Evolutionary conservation across 2,113 vertebrate species (phyloP).

Genomic region (Oryzias celebensis): DNA sequence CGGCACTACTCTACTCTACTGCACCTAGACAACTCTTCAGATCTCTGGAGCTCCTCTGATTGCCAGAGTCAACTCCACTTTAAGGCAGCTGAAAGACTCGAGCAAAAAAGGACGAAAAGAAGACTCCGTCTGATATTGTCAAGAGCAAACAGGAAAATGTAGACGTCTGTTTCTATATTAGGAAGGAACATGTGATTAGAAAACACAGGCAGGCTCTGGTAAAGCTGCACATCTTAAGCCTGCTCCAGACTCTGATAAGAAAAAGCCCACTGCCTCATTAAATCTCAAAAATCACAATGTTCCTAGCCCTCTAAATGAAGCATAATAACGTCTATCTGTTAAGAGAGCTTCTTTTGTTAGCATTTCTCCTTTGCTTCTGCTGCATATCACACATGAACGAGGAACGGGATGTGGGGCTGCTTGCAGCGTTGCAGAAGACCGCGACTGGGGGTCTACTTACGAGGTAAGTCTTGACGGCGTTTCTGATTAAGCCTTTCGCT

Average conservation of each 20-base stretch:
- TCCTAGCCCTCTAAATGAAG: conserved; percentile 62
- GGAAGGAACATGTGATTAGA: conserved; percentile 88
- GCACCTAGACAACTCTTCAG: conserved; percentile 51
- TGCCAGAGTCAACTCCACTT: conserved; percentile 54
- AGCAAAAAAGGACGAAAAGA: conserved; percentile 5
- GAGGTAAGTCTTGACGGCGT: conserved; percentile 50
- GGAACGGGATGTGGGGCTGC: conserved; percentile 54
- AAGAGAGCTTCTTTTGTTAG: conserved; percentile 72
- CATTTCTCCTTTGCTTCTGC: conserved; percentile 64
- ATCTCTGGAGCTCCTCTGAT: conserved; percentile 40
- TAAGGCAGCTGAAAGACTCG: conserved; percentile 52
- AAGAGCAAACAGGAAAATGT: conserved; percentile 19
- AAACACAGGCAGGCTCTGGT: conserved; percentile 90
- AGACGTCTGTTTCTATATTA: no score
- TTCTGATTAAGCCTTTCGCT: conserved; percentile 60
- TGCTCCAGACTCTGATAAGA: conserved; percentile 83
- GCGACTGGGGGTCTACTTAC: conserved; percentile 67
- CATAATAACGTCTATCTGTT: conserved; percentile 64
- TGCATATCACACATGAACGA: conserved; percentile 69
- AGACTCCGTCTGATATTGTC: conserved; percentile 46
- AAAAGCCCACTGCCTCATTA: conserved; percentile 95
- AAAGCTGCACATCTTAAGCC: conserved; percentile 89
- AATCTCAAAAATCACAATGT: conserved; percentile 80
- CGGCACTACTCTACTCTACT: conserved; percentile 31
- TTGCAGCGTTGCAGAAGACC: conserved; percentile 55